These are phyloP conservation scores for Tridacna crocea DNA, from an alignment of 2,888 invertebrate species.

Conservation along the genomic window DNA sequence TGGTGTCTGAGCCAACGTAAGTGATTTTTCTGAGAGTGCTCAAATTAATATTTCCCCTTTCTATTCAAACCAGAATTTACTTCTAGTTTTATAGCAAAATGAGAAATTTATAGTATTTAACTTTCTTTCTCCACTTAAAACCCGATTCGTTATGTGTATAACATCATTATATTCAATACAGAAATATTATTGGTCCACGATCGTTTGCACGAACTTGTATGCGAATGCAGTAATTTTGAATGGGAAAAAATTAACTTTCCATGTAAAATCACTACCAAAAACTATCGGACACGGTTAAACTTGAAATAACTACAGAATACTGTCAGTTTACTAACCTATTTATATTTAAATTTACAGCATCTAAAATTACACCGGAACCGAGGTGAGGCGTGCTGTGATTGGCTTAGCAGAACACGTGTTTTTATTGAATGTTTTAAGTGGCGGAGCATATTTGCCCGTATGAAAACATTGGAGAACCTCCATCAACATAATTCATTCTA, in stretches of 20 bases:
- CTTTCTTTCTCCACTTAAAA: no score
- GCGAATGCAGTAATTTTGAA: neutral
- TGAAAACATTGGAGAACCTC: slow-evolving; percentile 66
- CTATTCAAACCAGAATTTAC: no score
- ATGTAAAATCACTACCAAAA: neutral
- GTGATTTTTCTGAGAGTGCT: no score
- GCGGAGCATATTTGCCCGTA: slow-evolving; percentile 65
- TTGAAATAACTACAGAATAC: slow-evolving; percentile 2
- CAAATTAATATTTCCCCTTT: no score
- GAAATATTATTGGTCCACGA: neutral
- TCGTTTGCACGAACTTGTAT: neutral
- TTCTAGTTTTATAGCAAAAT: no score
- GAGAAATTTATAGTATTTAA: no score
- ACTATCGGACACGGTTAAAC: neutral
- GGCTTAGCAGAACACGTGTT: slow-evolving; percentile 71
- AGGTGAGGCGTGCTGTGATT: slow-evolving; percentile 62
- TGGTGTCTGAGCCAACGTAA: no score
- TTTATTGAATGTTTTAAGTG: slow-evolving; percentile 72
- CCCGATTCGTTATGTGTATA: no score
- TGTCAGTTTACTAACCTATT: slow-evolving; percentile 36
- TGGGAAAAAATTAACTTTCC: neutral
- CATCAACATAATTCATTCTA: slow-evolving; percentile 79
- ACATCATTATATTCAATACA: neutral
- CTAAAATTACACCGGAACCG: slow-evolving; percentile 48
- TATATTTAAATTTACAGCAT: slow-evolving; percentile 62